Base-by-base conservation (phyloP, 1,140 invertebrate species). In the Trichonephila clavata region DNA sequence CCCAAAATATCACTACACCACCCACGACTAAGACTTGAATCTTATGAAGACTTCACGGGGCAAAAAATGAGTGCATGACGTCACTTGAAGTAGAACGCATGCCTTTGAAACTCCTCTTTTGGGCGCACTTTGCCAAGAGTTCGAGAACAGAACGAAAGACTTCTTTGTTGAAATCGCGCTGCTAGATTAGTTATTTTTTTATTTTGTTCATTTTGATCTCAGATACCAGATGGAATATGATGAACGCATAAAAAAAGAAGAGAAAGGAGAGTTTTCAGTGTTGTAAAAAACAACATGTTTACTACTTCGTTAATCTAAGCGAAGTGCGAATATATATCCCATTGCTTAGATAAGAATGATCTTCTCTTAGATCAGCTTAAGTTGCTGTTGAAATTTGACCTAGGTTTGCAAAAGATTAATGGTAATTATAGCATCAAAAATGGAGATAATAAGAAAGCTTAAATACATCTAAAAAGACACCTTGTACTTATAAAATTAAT, bases 1-100 rank as follows among this genome's bases (percentile, higher is more conserved):
- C 91, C 84, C 84, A 87, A 93, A 93, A 93, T 93, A 93, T 93
- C 91, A 87, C 84, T 93, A 32, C 91, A 86, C 91, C 91, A 86
- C 91, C 91, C 91, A 93, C 91, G 84, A 86, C 84, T 77, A 39
- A 63, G 32, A 32, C 84, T 93, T 93, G 24, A 93, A 93, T 86
- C 91, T 87, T 93, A 59, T 93, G 91, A 93, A 93, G 84, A 87
- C 77, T 77, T 84, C 77, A 77, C 39, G 77, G 21, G 81, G 77
- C 84, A 93, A 93, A 93, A n/a, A 86, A 86, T 86, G 91, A 87
- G 84, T 71, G 24, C 81, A 86, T 93, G 91, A 93, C 91, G 91
- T 93, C 91, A 93, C 63, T 84, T 77, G 39, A 77, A 27, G 84
- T 50, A 80, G 63, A 87, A 80, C 24, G 68, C 77, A 39, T 59